Percentiles rank a stretch among this genome's conserved stretches.
phyloP scores from a whole-genome alignment of 2,797 vertebrate species.

The Buceros bicornis region DNA sequence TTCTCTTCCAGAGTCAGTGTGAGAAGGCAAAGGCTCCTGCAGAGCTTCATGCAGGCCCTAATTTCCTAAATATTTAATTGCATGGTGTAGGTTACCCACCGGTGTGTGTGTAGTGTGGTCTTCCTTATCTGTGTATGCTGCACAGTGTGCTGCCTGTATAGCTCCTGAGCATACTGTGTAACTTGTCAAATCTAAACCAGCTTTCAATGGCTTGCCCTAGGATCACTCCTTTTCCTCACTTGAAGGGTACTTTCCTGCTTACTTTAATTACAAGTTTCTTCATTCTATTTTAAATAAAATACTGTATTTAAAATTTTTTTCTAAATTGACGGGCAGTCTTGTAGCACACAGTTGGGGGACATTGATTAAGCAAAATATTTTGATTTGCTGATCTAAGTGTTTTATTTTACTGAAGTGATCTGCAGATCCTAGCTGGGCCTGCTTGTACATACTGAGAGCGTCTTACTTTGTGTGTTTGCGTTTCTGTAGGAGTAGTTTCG shows the following conservation, averaged over 20 bases:
- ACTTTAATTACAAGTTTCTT: conserved; percentile 14
- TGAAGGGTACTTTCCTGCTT: background rate
- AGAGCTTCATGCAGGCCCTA: background rate
- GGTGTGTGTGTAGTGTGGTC: background rate
- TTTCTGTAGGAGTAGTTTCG: background rate
- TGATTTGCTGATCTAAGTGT: background rate
- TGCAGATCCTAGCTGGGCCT: background rate
- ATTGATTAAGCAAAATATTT: conserved; percentile 1
- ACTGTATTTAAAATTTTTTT: background rate
- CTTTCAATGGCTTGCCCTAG: conserved; percentile 6
- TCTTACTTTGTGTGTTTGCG: background rate
- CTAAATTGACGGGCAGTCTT: background rate
- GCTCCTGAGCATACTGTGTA: background rate
- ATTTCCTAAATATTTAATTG: conserved; percentile 39
- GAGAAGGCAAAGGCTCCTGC: background rate
- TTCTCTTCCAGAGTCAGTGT: background rate
- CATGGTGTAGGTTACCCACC: background rate
- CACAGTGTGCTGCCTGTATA: background rate
- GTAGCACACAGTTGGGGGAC: background rate
- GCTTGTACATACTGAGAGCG: background rate
- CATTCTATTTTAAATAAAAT: background rate
- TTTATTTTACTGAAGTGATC: background rate
- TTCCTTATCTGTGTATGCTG: background rate
- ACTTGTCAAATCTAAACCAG: background rate
- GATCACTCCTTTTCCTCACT: conserved; percentile 17